phyloP scores from a whole-genome alignment of 2,113 vertebrate species.

The Romanogobio albipinnatus region DNA sequence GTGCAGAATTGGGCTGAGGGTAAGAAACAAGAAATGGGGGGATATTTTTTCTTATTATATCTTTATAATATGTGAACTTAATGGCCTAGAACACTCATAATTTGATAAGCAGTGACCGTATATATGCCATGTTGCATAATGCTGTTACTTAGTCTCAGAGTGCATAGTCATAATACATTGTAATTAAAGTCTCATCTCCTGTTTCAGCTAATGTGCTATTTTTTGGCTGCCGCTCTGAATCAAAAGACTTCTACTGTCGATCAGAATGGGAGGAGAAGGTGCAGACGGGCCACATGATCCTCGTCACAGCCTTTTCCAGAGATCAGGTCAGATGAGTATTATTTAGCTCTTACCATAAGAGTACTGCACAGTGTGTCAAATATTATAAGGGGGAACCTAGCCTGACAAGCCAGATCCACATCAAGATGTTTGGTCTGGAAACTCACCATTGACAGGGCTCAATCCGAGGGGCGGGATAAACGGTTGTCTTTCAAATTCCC shows the following conservation, averaged over 20 bases:
- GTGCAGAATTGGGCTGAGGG: neutral
- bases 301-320: slow-evolving; percentile 92
- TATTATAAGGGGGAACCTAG: neutral
- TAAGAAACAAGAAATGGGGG: neutral
- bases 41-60: neutral
- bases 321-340: slow-evolving; percentile 83
- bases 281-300: slow-evolving; percentile 71
- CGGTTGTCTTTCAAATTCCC: no score
- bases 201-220: slow-evolving; percentile 85
- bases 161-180: neutral
- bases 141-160: neutral
- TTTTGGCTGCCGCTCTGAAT: slow-evolving; percentile 87
- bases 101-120: neutral
- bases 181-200: neutral
- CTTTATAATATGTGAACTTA: neutral
- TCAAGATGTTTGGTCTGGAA: no score
- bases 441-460: no score
- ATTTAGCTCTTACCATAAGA: neutral
- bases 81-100: neutral
- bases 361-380: neutral
- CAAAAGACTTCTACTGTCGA: slow-evolving; percentile 89
- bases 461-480: no score
- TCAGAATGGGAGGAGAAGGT: slow-evolving; percentile 84
- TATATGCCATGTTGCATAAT: neutral
- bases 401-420: no score